Percentiles rank a stretch among this genome's conserved stretches.
Conservation (phyloP, 2,113 vertebrate species). For the Sander lucioperca region DNA sequence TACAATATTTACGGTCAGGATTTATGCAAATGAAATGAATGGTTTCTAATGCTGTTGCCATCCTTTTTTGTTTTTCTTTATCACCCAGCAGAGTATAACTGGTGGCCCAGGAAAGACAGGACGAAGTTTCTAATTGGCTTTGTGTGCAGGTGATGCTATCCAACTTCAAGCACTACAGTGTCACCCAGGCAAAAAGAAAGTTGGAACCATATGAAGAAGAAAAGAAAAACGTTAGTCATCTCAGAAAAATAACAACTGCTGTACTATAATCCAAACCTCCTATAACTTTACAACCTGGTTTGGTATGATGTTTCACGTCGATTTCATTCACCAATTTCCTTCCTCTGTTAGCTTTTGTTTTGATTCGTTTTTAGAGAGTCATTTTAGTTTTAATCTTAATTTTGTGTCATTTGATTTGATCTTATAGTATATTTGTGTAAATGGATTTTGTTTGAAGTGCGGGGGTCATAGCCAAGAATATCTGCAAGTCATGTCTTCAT, state of each 20-base stretch:
- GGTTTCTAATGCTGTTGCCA: constrained; percentile 35
- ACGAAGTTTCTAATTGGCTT: constrained; percentile 96
- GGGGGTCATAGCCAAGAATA: constrained; percentile 84
- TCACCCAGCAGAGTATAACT: constrained; percentile 90
- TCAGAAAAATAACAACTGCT: constrained; percentile 93
- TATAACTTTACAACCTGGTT: constrained; percentile 81
- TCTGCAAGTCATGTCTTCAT: constrained; percentile 87
- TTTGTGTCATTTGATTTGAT: constrained; percentile 69
- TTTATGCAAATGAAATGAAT: not conserved
- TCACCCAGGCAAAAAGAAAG: constrained; percentile 80
- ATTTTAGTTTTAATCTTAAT: constrained; percentile 83
- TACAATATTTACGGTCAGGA: not conserved
- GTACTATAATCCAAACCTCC: constrained; percentile 94
- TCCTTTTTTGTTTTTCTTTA: constrained; percentile 42
- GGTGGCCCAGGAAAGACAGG: constrained; percentile 95
- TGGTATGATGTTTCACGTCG: constrained; percentile 84
- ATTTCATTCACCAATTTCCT: constrained; percentile 72
- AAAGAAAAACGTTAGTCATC: constrained; percentile 91
- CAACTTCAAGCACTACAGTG: constrained; percentile 92
- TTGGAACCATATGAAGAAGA: constrained; percentile 85
- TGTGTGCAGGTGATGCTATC: constrained; percentile 92
- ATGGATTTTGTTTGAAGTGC: constrained; percentile 71
- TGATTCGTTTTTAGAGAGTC: constrained; percentile 56
- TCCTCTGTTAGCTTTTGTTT: constrained; percentile 78
- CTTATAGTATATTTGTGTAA: constrained; percentile 71